Conservation (phyloP, 2,797 vertebrate species). For the Ataeniobius toweri region DNA sequence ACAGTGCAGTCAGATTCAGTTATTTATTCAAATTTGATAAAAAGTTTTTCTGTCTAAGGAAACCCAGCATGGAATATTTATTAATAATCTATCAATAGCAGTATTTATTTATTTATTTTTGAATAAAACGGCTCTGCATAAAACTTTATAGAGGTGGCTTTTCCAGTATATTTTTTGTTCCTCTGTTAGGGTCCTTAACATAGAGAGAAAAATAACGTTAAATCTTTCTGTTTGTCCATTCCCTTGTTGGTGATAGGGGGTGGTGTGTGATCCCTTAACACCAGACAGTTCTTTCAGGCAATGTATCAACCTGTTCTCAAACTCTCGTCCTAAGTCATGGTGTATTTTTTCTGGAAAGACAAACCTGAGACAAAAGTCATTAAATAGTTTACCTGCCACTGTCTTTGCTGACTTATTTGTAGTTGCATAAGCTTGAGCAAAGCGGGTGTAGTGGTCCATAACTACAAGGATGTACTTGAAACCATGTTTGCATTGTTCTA, state of each 20-base stretch:
- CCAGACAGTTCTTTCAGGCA: conserved; percentile 2
- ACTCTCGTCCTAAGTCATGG: conserved; percentile 9
- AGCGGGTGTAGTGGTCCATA: not conserved
- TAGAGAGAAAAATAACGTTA: not conserved
- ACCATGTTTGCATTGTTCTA: not conserved
- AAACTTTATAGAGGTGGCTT: not conserved
- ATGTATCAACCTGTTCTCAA: conserved; percentile 1
- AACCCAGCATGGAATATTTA: too few species aligned
- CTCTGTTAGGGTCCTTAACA: not conserved
- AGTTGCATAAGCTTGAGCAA: not conserved
- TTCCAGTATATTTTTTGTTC: conserved; percentile 1
- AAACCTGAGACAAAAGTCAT: not conserved
- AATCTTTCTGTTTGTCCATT: not conserved
- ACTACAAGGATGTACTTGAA: conserved; percentile 2
- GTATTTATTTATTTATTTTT: too few species aligned
- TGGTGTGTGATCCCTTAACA: not conserved
- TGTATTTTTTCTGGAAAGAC: conserved; percentile 3
- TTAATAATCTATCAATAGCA: too few species aligned
- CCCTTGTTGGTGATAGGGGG: not conserved
- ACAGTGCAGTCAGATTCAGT: too few species aligned
- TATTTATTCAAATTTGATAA: too few species aligned
- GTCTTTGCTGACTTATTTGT: not conserved
- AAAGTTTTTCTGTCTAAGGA: too few species aligned
- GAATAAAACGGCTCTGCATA: too few species aligned
- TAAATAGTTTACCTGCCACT: not conserved